These are phyloP conservation scores for Calameuta idolon DNA, from an alignment of 2,888 invertebrate species.

Conservation along the genomic window DNA sequence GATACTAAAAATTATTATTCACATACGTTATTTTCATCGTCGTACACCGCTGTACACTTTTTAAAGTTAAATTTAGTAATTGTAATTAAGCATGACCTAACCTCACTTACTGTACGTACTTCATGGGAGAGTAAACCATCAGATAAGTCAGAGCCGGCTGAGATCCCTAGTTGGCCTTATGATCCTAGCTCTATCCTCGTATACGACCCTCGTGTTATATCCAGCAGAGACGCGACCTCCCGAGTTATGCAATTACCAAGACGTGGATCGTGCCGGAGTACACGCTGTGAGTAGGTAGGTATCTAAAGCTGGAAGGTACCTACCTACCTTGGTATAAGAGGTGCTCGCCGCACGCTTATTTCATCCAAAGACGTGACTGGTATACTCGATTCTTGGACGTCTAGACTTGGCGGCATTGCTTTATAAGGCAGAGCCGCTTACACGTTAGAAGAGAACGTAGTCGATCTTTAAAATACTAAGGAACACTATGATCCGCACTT, in stretches of 20 bases:
- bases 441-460: background rate
- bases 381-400: slow-evolving; percentile 9
- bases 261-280: slow-evolving; percentile 14
- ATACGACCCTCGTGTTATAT: slow-evolving; percentile 32
- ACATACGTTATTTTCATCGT: background rate
- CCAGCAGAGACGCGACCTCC: slow-evolving; percentile 31
- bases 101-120: background rate
- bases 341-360: slow-evolving; percentile 36
- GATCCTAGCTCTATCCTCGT: background rate
- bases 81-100: background rate
- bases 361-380: slow-evolving; percentile 33
- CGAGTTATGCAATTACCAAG: slow-evolving; percentile 40
- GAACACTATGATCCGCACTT: background rate
- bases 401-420: background rate
- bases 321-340: slow-evolving; percentile 15
- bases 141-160: background rate
- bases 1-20: too few species aligned
- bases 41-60: background rate
- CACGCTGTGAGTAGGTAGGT: slow-evolving; percentile 1
- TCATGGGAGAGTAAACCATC: background rate
- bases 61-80: background rate
- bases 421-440: background rate
- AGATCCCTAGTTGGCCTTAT: background rate
- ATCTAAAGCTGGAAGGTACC: background rate
- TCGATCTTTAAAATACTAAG: background rate